Evolutionary conservation across 1,140 invertebrate species (phyloP).

Genomic region (Steinernema feltiae): DNA sequence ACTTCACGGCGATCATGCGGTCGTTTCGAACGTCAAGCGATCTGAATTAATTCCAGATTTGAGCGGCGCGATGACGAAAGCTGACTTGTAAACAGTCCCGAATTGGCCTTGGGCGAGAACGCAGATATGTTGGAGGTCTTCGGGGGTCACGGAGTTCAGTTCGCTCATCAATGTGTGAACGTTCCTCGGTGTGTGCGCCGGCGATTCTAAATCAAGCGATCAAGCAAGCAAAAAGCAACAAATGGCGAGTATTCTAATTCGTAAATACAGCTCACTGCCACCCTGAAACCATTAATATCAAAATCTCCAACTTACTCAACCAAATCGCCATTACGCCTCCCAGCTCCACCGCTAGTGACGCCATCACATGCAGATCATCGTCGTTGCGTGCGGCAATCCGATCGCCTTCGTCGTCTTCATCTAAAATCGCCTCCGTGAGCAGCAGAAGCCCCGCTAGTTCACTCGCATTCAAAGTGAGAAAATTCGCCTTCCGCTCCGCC

Average conservation of each 20-base stretch:
- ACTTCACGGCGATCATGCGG: constrained; percentile 34
- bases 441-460: no score
- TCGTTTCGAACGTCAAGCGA: constrained; percentile 2
- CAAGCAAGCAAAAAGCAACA: neutral
- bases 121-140: constrained; percentile 53
- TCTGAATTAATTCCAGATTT: constrained; percentile 2
- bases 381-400: constrained; percentile 44
- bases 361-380: constrained; percentile 40
- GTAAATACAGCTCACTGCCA: no score
- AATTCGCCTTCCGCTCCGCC: constrained; percentile 16
- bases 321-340: neutral
- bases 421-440: constrained; percentile 40
- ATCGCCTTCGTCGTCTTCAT: constrained; percentile 51
- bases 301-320: constrained; percentile 1
- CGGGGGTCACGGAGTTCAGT: constrained; percentile 25
- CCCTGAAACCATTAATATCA: no score
- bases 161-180: neutral
- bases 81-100: constrained; percentile 58
- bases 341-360: neutral
- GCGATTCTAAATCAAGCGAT: neutral
- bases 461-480: constrained; percentile 43
- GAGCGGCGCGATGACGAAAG: neutral
- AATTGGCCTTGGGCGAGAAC: constrained; percentile 58
- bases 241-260: neutral
- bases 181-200: neutral